Base-by-base conservation (phyloP, 2,113 vertebrate genomes). In the Aramus guarauna region DNA sequence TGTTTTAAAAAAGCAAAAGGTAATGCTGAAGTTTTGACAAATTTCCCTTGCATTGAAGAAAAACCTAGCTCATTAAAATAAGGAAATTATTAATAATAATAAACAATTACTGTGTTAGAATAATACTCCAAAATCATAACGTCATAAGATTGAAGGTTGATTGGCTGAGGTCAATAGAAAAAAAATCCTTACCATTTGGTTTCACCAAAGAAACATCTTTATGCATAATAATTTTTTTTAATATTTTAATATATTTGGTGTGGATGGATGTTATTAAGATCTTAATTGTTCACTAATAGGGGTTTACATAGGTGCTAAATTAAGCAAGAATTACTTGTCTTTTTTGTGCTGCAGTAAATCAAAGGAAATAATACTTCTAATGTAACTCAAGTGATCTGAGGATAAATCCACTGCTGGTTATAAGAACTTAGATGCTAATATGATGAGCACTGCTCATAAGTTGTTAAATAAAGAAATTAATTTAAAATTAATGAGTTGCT, bases 391-490 rank as follows among this genome's bases (percentile, higher is more conserved):
- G 81, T 86, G 59, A 73, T 85, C 22, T 86, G 45, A 92, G n/a
- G 56, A 84, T 83, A 97, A 92, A 95, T 92, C 37, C 6, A 4
- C 45, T 81, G 17, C 50, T 91, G 36, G 43, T 82, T 85, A 29
- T 85, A 77, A 75, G 64, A 78, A 74, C 60, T 75, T 56, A 89
- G 89, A 43, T 12, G 41, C 29, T 91, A 87, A 91, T 78, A 63
- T 30, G 77, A 95, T 75, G 56, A 87, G 85, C 48, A 76, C 39
- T 56, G 48, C 48, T 92, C 39, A 81, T 71, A 89, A 87, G 69
- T 27, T 91, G 69, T 37, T 89, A 90, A 91, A 89, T 84, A 87
- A 64, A 74, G 23, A 74, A 87, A 94, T 92, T 79, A 90, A 79
- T 89, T 90, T 67, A 69, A 30, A 76, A 43, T 52, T 84, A 91